Evolutionary conservation across 2,113 vertebrate genomes (phyloP).

Genomic region (Sander lucioperca): DNA sequence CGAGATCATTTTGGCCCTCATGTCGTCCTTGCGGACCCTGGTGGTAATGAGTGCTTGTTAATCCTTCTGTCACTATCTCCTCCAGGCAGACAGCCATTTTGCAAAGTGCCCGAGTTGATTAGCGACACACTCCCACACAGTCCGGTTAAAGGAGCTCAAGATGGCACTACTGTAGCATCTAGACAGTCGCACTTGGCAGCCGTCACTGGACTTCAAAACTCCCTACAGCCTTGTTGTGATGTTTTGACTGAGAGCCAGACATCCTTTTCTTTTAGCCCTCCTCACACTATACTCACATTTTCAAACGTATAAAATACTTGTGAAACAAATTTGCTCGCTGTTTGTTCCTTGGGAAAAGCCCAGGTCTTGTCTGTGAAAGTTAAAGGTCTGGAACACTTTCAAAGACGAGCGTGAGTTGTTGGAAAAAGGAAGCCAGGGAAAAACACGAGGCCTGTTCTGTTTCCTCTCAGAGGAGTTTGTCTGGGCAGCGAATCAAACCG

Average conservation of each 20-base stretch:
- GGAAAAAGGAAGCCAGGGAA: constrained; percentile 46
- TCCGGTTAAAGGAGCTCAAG: constrained; percentile 23
- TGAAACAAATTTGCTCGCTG: constrained; percentile 20
- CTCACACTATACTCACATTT: background rate
- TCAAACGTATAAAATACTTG: background rate
- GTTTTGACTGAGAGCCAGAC: constrained; percentile 36
- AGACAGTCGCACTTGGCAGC: constrained; percentile 25
- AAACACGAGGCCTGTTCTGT: constrained; percentile 10
- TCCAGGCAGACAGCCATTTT: constrained; percentile 50
- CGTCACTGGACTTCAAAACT: constrained; percentile 28
- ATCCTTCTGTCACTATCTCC: constrained; percentile 56
- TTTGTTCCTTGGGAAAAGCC: constrained; percentile 13
- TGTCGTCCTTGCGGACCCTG: constrained; percentile 23
- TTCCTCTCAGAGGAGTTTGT: constrained; percentile 37
- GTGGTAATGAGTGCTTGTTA: constrained; percentile 55
- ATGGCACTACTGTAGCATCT: constrained; percentile 17
- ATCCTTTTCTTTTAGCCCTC: background rate
- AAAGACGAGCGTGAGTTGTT: constrained; percentile 48
- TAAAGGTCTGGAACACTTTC: constrained; percentile 49
- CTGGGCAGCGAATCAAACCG: constrained; percentile 60
- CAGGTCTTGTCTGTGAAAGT: constrained; percentile 21
- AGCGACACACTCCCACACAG: constrained; percentile 33
- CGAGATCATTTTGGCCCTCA: constrained; percentile 2
- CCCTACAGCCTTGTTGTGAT: constrained; percentile 26
- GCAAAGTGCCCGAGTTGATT: constrained; percentile 56